Evolutionary conservation across 2,888 invertebrate genomes (phyloP).

Genomic region (Meandrusa payeni): DNA sequence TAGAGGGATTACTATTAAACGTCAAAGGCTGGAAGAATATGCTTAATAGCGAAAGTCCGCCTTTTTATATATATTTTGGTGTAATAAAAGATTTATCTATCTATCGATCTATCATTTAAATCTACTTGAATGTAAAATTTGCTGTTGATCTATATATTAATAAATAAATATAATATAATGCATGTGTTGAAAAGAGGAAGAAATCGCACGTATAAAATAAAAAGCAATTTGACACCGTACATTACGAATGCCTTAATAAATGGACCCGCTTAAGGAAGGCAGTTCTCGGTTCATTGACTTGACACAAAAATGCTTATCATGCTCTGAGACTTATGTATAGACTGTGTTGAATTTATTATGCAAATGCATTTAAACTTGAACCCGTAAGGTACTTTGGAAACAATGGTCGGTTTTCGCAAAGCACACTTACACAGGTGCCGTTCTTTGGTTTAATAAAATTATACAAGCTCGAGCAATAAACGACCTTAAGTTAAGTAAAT

Average conservation of each 20-base stretch:
- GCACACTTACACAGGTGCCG: slow-evolving; percentile 1
- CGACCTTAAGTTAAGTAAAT: background rate
- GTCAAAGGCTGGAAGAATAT: too few relatives aligned
- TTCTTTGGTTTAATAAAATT: background rate
- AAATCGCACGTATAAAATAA: slow-evolving; percentile 2
- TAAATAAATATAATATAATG: too few relatives aligned
- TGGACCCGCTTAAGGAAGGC: slow-evolving; percentile 3
- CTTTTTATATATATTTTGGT: too few relatives aligned
- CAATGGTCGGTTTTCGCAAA: slow-evolving; percentile 20
- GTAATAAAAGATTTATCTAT: too few relatives aligned
- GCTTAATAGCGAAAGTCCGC: too few relatives aligned
- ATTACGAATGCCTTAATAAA: slow-evolving; percentile 4
- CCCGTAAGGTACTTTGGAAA: slow-evolving; percentile 20
- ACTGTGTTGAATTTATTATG: slow-evolving; percentile 23
- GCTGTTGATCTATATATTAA: too few relatives aligned
- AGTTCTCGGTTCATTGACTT: slow-evolving; percentile 19
- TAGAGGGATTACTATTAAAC: too few relatives aligned
- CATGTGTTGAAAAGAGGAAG: too few relatives aligned
- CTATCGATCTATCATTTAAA: too few relatives aligned
- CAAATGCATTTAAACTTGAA: slow-evolving; percentile 26
- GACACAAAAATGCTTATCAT: slow-evolving; percentile 20
- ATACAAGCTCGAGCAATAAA: slow-evolving; percentile 8
- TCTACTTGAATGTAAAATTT: too few relatives aligned
- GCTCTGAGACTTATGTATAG: slow-evolving; percentile 21
- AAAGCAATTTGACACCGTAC: too few relatives aligned